Evolutionary conservation across 2,888 invertebrate genomes (phyloP).

Genomic region (Chymomyza procnemis): DNA sequence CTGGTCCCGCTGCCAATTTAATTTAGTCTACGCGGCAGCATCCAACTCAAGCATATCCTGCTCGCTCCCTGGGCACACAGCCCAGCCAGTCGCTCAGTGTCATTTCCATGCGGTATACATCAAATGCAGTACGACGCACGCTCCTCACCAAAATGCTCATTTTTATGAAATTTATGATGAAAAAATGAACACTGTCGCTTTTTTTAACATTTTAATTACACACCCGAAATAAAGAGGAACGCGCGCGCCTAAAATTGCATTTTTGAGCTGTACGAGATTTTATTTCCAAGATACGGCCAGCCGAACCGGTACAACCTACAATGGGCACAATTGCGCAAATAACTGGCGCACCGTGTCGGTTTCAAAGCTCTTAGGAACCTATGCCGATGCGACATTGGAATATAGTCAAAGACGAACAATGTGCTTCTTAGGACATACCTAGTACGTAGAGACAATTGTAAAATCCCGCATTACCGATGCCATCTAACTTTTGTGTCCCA

Average conservation of each 20-base stretch:
- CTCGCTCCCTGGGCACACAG: conserved; percentile 23
- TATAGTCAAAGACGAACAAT: too few relatives aligned
- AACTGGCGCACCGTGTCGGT: too few relatives aligned
- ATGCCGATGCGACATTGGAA: too few relatives aligned
- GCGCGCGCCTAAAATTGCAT: conserved; percentile 4
- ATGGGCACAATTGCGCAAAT: not conserved
- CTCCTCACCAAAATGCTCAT: conserved; percentile 62
- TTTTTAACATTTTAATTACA: conserved; percentile 72
- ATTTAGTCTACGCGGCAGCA: conserved; percentile 49
- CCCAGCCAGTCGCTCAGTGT: conserved; percentile 29
- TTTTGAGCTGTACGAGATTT: not conserved
- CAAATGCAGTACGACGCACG: conserved; percentile 50
- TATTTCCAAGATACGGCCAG: not conserved
- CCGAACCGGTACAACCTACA: not conserved
- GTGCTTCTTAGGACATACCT: too few relatives aligned
- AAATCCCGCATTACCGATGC: too few relatives aligned
- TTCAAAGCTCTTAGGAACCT: too few relatives aligned
- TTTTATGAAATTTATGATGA: conserved; percentile 70
- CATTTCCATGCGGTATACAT: conserved; percentile 52
- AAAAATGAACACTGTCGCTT: conserved; percentile 71
- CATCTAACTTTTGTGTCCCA: not conserved
- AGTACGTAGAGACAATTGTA: too few relatives aligned
- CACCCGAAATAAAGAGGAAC: conserved; percentile 10
- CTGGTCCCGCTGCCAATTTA: conserved; percentile 43
- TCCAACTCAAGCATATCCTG: conserved; percentile 38